Evolutionary conservation across 2,113 vertebrate genomes (phyloP), one percentile per base, ranked within the genome.

Genomic region (Nesoenas mayeri): DNA sequence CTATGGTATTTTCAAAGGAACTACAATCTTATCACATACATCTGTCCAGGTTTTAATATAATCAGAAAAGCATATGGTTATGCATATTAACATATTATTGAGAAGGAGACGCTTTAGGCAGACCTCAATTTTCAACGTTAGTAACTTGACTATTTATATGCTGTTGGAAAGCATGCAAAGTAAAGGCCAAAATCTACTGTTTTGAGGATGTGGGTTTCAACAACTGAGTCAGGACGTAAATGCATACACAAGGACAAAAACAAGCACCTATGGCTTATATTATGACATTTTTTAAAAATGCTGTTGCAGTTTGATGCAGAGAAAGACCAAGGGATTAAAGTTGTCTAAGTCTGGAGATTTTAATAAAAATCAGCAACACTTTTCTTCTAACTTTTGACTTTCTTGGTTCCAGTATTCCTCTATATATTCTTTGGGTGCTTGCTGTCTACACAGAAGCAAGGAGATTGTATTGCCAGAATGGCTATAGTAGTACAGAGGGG

Each of bases 61-160:
- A 86, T 88, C 89, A 75, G 81, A 85, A 95, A 96, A 96, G 64
- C 88, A 95, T 85, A 71, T 87, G 78, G 88, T 89, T 94, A 86
- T 79, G 65, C 79, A 88, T 90, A 86, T 72, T 79, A 95, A 79
- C 53, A 44, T 75, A 75, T 67, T 79, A 64, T 56, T 47, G 53
- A 82, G 72, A 93, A 71, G 15, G 14, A 94, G n/a, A 70, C 0
- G 0, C 4, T 4, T 67, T 67, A 93, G 69, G 72, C 72, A 95
- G 83, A 92, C 57, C 48, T 93, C 57, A 86, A 2, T 91, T 95
- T 86, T 81, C 48, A 87, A 79, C 77, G 89, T 92, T 93, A 60
- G 24, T 92, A 91, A 58, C 64, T 51, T 60, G 44, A 60, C 40
- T 94, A 62, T 73, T 77, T 73, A 88, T 94, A 71, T 53, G 32